Evolutionary conservation across 2,888 invertebrate genomes (phyloP), one percentile per base, ranked within the genome.

Genomic region (Leptogaster cylindrica): DNA sequence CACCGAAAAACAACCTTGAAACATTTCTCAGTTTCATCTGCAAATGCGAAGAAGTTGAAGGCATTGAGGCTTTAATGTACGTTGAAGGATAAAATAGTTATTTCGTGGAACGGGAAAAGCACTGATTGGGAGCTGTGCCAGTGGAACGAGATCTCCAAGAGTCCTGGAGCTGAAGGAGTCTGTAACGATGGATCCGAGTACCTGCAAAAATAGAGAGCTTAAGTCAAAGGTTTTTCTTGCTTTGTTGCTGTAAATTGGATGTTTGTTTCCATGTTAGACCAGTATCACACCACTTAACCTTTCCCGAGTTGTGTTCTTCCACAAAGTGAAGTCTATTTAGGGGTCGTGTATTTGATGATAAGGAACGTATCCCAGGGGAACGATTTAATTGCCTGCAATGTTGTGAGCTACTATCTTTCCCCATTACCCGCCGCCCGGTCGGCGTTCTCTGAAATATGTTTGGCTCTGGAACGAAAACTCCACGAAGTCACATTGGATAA

Each of bases 241-340:
- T 52, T 52, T 51, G 51, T 52, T 52, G 52, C 31, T 52, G 52
- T 52, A 52, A 52, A 52, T 52, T 52, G 52, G 52, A 52, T 52
- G 52, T 52, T 52, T 52, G 52, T 31, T 31, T 31, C 52, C n/a
- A 52, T 52, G 52, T 52, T 33, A 16, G 52, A 33, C 52, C n/a
- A 28, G 52, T 52, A 52, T 52, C 52, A 52, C 52, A 52, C 52
- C 52, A 52, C 52, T 52, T 52, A 52, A 52, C 52, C 52, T 52
- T 52, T 52, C 52, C 33, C 20, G 52, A 52, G 52, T 51, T 51
- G 16, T 31, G 52, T 52, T 52, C 31, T 31, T 52, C 33, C 52
- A 52, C 33, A 52, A 52, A 52, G 31, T 33, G 52, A 52, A 20
- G 8, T 18, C 52, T 52, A 12, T 18, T 52, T 31, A 33, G 18